Evolutionary conservation across 2,113 vertebrate species (phyloP).

Genomic region (Megaceryle maxima): DNA sequence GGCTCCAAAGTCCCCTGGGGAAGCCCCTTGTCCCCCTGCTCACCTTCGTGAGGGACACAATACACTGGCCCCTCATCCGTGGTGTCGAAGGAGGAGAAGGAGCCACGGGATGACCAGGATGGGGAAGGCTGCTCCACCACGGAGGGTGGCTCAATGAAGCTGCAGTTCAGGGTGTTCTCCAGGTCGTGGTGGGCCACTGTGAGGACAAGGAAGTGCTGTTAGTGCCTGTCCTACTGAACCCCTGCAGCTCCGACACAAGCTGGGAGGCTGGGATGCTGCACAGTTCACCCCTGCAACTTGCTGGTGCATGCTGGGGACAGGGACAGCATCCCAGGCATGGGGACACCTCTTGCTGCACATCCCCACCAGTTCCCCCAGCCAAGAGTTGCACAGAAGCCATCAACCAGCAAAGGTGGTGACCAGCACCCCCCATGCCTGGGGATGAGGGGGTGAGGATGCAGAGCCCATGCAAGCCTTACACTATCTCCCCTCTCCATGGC

Average conservation of each 20-base stretch:
- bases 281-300: background rate
- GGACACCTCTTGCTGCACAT: background rate
- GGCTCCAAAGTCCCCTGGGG: fast-evolving
- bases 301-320: background rate
- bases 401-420: background rate
- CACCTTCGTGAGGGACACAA: slow-evolving; percentile 94
- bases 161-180: slow-evolving; percentile 96
- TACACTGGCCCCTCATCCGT: slow-evolving; percentile 94
- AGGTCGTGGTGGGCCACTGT: slow-evolving; percentile 95
- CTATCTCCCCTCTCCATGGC: fast-evolving
- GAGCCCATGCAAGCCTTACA: background rate
- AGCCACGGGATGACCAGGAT: slow-evolving; percentile 94
- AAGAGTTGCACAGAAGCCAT: background rate
- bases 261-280: background rate
- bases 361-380: background rate
- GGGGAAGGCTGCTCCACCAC: slow-evolving; percentile 90
- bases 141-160: slow-evolving; percentile 93
- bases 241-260: fast-evolving
- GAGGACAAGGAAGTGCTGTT: background rate
- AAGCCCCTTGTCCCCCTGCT: background rate
- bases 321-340: background rate
- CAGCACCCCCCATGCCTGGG: background rate
- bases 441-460: background rate
- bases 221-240: background rate
- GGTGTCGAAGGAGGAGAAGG: slow-evolving; percentile 97